Conservation (phyloP, 1,140 invertebrate genomes). For the Drosophila bocqueti region DNA sequence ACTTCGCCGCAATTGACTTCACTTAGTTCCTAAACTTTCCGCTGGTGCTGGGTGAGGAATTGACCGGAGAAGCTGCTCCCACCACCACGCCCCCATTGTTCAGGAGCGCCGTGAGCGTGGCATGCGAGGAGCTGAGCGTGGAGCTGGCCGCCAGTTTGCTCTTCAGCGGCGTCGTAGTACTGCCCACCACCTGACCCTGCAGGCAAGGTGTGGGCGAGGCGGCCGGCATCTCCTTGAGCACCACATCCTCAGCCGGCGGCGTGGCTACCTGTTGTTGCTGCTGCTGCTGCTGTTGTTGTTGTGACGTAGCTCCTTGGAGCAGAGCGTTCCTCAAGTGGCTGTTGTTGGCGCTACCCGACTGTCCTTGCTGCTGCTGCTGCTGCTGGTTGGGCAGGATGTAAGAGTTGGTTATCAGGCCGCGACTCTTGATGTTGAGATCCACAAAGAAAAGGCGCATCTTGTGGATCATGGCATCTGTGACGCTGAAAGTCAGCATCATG, state of each 20-base stretch:
- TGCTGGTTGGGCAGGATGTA: conserved; percentile 59
- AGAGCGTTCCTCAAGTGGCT: conserved; percentile 70
- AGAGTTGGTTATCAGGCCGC: conserved; percentile 80
- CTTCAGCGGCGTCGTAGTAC: conserved; percentile 56
- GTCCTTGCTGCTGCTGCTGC: conserved; percentile 40
- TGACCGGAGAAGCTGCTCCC: conserved; percentile 13
- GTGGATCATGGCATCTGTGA: conserved; percentile 80
- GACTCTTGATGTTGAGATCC: conserved; percentile 83
- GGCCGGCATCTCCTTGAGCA: conserved; percentile 50
- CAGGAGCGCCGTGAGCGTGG: conserved; percentile 78
- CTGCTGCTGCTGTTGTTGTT: conserved; percentile 13
- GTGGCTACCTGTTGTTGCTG: conserved; percentile 18
- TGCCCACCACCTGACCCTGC: conserved; percentile 63
- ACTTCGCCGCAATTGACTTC: neutral
- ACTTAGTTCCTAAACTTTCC: conserved; percentile 64
- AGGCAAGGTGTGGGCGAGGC: conserved; percentile 54
- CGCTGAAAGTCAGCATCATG: conserved; percentile 74
- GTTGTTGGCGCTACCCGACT: conserved; percentile 31
- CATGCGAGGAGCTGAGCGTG: conserved; percentile 80
- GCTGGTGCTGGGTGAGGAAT: conserved; percentile 11
- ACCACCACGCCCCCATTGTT: conserved; percentile 64
- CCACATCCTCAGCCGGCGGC: conserved; percentile 17
- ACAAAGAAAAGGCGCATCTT: conserved; percentile 83
- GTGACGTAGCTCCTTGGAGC: conserved; percentile 43
- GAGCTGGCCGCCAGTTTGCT: conserved; percentile 52